Base-by-base conservation (phyloP, 2,888 invertebrate species). In the Euzetes globulus region DNA sequence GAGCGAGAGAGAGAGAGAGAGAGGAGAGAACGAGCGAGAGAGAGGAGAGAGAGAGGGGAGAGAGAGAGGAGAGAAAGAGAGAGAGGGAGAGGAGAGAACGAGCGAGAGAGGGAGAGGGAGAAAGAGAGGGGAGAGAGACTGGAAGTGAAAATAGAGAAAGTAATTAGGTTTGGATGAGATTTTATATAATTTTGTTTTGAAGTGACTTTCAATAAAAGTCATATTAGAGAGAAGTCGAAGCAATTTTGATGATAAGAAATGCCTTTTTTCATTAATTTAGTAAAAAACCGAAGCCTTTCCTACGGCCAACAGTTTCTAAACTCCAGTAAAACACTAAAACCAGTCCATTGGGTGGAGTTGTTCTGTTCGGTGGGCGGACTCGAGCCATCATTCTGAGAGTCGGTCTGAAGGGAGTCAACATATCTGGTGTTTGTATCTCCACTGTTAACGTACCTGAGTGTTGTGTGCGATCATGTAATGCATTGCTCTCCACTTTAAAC, bases 291-390 rank as follows among this genome's bases (percentile, higher is more conserved):
- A 63, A 63, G 6, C 63, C 33, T 63, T 63, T 63, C 33, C 19
- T 4, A 3, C n/a, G 29, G 13, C 22, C 25, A 55, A 47, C 15
- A 5, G 47, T 9, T 15, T 9, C 7, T 55, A 55, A 55, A 63
- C 63, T 60, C 63, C 27, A 63, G 63, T 63, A 63, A 63, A 63
- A 25, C 63, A 63, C 63, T 33, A 63, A 63, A 63, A 33, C 63
- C 63, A 33, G 33, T 63, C 63, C 33, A 33, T 33, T 33, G 63
- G 63, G 63, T 33, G 63, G 63, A 33, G 63, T 37, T 63, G 63
- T 27, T n/a, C 63, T 13, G n/a, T 25, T 33, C 5, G 37, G 33
- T 29, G 33, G 63, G 63, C 63, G 63, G 63, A 63, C 63, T 63
- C 63, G 17, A 27, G 7, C 17, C 63, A 63, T 63, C 63, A 63